Base-by-base conservation (phyloP, 2,113 vertebrate species). In the Deroptyus accipitrinus region DNA sequence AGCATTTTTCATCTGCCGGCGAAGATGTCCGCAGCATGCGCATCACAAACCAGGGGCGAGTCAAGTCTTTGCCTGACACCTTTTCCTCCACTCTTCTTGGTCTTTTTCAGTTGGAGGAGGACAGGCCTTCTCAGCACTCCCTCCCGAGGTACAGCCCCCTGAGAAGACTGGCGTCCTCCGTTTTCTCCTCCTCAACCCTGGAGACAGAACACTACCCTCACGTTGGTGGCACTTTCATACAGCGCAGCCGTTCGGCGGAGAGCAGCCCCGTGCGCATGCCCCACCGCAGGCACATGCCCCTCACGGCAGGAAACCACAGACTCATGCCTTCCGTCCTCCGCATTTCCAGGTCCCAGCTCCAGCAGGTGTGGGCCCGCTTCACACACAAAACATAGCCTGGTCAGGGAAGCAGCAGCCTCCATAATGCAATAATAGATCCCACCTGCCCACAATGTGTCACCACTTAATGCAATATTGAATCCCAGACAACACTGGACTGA, bases 121-220 rank as follows among this genome's bases (percentile, higher is more conserved):
- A 99, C 97, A 98, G 99, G 97, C 98, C 98, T 93, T 98, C 98
- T 97, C 98, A 98, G 98, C 98, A 98, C 96, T 98, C 98, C 96
- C 97, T 98, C 97, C 98, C 98, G 94, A 98, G 99, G 97, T 98
- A 99, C 98, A 99, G 99, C 98, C 99, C 99, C 98, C 98, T 99
- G 97, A 98, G 99, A 98, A 98, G 99, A 98, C 98, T 99, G 98
- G 99, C 99, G 96, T 99, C 99, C 98, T 99, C 99, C 97, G 99
- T 99, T 98, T 99, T 99, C 98, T 99, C 99, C 97, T 99, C 99
- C 97, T 99, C 99, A 97, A 99, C 99, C 78, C 98, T 99, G 98
- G 99, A 99, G 98, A 99, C 99, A 49, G 99, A 99, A 98, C 99
- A 99, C 95, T 99, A 99, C 94, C 99, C 99, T 75, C 99, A 99